A percentile compares a stretch with the other conserved stretches of the same genome.
These are phyloP conservation scores for Frankliniella intonsa DNA, from an alignment of 2,888 invertebrate genomes.

Conservation along the genomic window DNA sequence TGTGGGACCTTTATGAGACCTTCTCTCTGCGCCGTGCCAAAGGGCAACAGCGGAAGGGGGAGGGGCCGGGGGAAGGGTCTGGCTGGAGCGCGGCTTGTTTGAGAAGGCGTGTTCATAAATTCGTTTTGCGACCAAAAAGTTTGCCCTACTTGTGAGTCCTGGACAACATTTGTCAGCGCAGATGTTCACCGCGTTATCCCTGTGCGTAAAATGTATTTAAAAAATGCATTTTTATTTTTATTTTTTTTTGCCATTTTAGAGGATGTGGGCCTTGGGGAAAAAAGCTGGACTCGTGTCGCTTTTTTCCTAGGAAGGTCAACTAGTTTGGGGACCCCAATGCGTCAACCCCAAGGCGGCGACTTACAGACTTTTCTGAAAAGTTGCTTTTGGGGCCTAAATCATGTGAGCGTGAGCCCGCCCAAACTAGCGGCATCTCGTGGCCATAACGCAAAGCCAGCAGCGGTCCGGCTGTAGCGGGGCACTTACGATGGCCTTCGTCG, in stretches of 20 bases:
- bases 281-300: background rate
- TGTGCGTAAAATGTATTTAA: background rate
- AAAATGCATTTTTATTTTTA: too few species aligned
- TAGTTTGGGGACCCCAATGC: background rate
- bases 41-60: background rate
- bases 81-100: background rate
- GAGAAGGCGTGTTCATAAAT: conserved; percentile 21
- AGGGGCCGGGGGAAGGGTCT: background rate
- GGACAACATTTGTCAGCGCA: conserved; percentile 22
- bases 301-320: background rate
- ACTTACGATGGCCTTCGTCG: background rate
- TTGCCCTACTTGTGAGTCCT: conserved; percentile 3
- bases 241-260: too few species aligned
- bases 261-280: background rate
- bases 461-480: background rate
- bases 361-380: background rate
- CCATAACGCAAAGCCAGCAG: background rate
- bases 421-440: background rate
- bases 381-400: background rate
- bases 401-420: background rate
- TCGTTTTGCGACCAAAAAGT: conserved; percentile 23
- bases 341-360: background rate
- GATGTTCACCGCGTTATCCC: background rate
- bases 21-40: background rate
- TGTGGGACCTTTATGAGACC: background rate